phyloP scores from a whole-genome alignment of 2,888 invertebrate species.

The Nycteola revayana region DNA sequence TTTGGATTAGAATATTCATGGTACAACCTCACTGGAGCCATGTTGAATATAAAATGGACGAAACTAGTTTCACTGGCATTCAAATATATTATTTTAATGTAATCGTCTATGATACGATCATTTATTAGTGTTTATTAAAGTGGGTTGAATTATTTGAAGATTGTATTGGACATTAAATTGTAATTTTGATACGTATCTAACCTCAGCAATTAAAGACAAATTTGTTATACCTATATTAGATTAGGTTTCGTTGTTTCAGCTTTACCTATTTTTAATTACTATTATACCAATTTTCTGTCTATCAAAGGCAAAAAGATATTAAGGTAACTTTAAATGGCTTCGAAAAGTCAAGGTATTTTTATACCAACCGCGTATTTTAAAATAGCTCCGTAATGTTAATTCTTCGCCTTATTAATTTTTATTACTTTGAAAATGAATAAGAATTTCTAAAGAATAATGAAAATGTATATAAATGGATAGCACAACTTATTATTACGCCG shows the following conservation, averaged over 20 bases:
- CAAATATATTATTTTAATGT: background rate
- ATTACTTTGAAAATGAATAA: too few relatives aligned
- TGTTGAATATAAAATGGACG: background rate
- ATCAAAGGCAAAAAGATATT: too few relatives aligned
- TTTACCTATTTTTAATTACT: too few relatives aligned
- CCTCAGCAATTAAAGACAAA: background rate
- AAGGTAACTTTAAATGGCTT: too few relatives aligned
- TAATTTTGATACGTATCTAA: background rate
- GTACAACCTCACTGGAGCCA: slow-evolving; percentile 16
- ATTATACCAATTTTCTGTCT: too few relatives aligned
- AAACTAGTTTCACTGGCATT: slow-evolving; percentile 5
- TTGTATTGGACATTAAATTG: background rate
- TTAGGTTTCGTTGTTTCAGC: too few relatives aligned
- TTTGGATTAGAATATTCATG: slow-evolving; percentile 14
- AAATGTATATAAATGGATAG: slow-evolving; percentile 11
- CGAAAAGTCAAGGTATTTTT: too few relatives aligned
- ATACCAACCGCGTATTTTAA: too few relatives aligned
- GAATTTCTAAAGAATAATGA: too few relatives aligned
- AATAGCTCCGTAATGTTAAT: too few relatives aligned
- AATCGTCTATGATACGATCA: slow-evolving; percentile 24
- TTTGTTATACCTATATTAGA: too few relatives aligned
- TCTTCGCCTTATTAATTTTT: too few relatives aligned
- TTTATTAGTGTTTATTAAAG: slow-evolving; percentile 20
- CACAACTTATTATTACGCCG: slow-evolving; percentile 17
- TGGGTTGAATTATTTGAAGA: slow-evolving; percentile 14